Evolutionary conservation across 2,888 invertebrate species (phyloP), one percentile per base, ranked within the genome.

Genomic region (Drosophila kokeensis): DNA sequence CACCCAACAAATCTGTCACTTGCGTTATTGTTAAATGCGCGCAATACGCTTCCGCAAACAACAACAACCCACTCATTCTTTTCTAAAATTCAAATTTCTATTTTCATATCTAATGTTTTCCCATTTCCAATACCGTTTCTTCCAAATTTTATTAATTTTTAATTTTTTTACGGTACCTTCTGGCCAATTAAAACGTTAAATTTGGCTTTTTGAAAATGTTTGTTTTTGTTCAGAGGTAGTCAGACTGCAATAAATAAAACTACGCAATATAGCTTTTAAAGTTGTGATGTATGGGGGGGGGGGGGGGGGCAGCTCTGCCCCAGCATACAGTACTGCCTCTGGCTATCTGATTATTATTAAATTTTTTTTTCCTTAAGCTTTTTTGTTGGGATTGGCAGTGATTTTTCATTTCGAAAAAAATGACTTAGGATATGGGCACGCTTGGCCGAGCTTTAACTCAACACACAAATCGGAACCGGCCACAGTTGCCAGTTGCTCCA

Each of bases 1-100:
- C 86, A 87, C 81, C 88, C 49, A 29, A 85, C 83, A 82, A 72
- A 60, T 29, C 67, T 63, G 87, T 85, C 75, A 7, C 36, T 63
- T 66, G 18, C 48, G 40, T 45, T 77, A 34, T 60, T 40, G 49
- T 62, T 27, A 59, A 32, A 61, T 32, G 45, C 11, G 7, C 24
- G 55, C 34, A 30, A 45, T 42, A 48, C 18, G 27, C 11, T 48
- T 55, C 38, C 21, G 21, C 21, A 11, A 21, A 21, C n/a, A 11
- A 21, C 40, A 40, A 10, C 38, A n/a, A n/a, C 40, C 10, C 40
- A 40, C 21, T 13, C 21, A 21, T 42, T 42, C 0, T 21, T 45
- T 21, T 13, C 45, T 7, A 1, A 18, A 13, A 21, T 45, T 45
- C 21, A 7, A 45, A 21, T 21, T 21, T 45, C 4, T 45, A 45